Conservation (phyloP, 1,140 invertebrate species). For the Micrasema longulum region DNA sequence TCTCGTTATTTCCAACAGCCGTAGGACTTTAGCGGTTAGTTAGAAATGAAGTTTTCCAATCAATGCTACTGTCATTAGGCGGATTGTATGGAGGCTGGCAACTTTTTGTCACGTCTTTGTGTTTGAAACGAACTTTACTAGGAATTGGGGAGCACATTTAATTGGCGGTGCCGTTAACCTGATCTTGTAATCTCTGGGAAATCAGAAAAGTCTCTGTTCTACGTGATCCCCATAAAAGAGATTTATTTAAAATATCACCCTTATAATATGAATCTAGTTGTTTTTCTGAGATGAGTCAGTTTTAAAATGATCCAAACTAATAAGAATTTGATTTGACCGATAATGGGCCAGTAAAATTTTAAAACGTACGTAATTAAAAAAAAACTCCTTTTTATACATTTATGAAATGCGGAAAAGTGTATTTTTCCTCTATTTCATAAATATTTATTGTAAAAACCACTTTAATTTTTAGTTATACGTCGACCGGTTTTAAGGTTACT, state of each 20-base stretch:
- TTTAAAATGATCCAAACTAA: too few species aligned
- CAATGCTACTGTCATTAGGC: conserved; percentile 46
- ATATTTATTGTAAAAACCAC: too few species aligned
- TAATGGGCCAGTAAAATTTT: too few species aligned
- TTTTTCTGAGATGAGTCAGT: too few species aligned
- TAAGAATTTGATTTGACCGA: too few species aligned
- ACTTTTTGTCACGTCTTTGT: conserved; percentile 45
- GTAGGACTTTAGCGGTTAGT: conserved; percentile 4
- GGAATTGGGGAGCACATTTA: conserved; percentile 25
- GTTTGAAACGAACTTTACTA: conserved; percentile 11
- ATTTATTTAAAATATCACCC: too few species aligned
- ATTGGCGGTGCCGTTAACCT: conserved; percentile 22
- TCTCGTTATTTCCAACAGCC: conserved; percentile 13
- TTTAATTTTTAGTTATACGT: too few species aligned
- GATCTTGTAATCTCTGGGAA: conserved; percentile 30
- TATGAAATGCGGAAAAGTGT: too few species aligned
- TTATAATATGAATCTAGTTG: too few species aligned
- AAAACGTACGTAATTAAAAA: too few species aligned
- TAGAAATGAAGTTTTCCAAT: conserved; percentile 42
- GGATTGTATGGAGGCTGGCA: conserved; percentile 25
- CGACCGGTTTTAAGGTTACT: not conserved
- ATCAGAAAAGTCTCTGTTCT: conserved; percentile 13
- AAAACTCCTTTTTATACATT: too few species aligned
- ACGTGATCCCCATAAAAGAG: conserved; percentile 2
- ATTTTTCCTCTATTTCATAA: too few species aligned